These are phyloP conservation scores for Bothrops jararaca DNA, from an alignment of 2,113 vertebrate genomes.

Conservation along the genomic window DNA sequence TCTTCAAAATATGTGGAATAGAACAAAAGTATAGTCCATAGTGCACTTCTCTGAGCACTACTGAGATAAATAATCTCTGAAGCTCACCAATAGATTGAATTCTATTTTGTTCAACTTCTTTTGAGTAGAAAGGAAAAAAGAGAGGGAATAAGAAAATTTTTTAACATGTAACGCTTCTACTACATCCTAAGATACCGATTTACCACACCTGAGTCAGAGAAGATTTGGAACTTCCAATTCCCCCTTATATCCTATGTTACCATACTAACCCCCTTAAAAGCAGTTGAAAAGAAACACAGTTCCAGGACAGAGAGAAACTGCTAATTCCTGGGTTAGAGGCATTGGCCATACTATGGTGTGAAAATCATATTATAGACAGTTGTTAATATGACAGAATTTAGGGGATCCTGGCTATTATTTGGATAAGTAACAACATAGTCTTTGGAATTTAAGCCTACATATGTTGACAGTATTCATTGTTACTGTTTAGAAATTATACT, in stretches of 20 bases:
- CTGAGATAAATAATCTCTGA: neutral
- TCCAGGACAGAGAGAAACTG: neutral
- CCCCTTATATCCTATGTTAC: neutral
- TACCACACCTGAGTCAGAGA: neutral
- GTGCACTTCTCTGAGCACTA: neutral
- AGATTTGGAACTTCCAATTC: neutral
- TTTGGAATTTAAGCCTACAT: neutral
- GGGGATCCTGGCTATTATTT: neutral
- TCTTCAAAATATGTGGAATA: neutral
- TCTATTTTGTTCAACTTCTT: neutral
- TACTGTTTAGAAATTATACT: neutral
- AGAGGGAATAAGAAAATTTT: too few relatives aligned
- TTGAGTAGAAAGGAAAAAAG: neutral
- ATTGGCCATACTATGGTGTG: neutral
- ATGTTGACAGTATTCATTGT: neutral
- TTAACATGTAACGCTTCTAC: neutral
- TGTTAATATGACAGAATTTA: neutral
- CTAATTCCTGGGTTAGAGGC: neutral
- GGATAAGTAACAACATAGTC: neutral
- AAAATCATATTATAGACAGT: neutral
- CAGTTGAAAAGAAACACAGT: neutral
- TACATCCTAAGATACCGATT: neutral
- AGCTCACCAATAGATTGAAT: neutral
- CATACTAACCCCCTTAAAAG: neutral
- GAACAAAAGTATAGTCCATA: neutral